Conservation (phyloP, 2,797 vertebrate species). For the Tokudaia tokunoshimensis region DNA sequence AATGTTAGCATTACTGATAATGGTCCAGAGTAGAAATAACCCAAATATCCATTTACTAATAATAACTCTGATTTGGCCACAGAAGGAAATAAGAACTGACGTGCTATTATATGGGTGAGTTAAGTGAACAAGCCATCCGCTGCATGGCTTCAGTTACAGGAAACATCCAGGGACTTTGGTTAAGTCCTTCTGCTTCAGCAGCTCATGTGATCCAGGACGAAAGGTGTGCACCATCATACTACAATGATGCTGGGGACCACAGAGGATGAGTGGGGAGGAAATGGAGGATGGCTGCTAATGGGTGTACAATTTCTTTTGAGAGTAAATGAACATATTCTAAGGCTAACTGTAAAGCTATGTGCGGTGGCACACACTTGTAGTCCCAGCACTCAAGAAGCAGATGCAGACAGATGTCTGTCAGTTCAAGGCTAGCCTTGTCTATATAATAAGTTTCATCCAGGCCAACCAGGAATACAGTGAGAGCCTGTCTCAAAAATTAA, state of each 20-base stretch:
- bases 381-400: not conserved
- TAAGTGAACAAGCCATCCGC: conserved; percentile 21
- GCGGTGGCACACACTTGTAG: not conserved
- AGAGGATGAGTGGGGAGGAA: not conserved
- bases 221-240: not conserved
- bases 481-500: not conserved
- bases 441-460: not conserved
- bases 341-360: not conserved
- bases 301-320: not conserved
- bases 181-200: not conserved
- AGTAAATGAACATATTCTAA: not conserved
- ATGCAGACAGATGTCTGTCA: not conserved
- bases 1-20: not conserved
- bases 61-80: conserved; percentile 15
- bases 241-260: not conserved
- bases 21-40: conserved; percentile 29
- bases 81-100: conserved; percentile 28
- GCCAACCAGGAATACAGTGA: not conserved
- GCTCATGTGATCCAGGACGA: not conserved
- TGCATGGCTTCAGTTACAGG: not conserved
- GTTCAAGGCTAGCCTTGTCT: not conserved
- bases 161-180: not conserved
- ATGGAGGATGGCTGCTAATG: not conserved
- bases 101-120: not conserved
- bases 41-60: conserved; percentile 32